Conservation (phyloP, 2,797 vertebrate genomes). For the Sylvilagus floridanus region DNA sequence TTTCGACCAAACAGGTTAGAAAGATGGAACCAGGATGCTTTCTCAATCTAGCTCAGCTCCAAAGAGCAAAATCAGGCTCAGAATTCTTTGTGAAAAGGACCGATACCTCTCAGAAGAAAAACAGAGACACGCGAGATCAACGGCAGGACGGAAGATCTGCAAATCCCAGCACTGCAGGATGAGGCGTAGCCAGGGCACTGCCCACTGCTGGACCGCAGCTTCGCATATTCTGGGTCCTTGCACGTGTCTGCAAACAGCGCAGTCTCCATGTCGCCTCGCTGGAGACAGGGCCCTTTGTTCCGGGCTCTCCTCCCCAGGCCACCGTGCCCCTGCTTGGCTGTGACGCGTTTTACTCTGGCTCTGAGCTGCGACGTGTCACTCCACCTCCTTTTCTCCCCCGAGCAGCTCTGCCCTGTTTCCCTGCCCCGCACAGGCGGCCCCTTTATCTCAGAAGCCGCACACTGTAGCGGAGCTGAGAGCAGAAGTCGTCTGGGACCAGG, state of each 20-base stretch:
- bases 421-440: conserved; percentile 49
- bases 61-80: conserved; percentile 29
- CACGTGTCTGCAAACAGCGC: not conserved
- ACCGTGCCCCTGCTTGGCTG: not conserved
- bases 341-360: conserved; percentile 16
- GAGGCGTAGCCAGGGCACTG: not conserved
- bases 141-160: conserved; percentile 42
- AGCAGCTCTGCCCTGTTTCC: conserved; percentile 46
- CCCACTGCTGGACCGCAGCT: not conserved
- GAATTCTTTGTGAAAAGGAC: conserved; percentile 55
- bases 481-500: not conserved
- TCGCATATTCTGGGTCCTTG: conserved; percentile 42
- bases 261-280: conserved; percentile 7
- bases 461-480: conserved; percentile 60
- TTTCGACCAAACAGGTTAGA: conserved; percentile 45
- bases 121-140: conserved; percentile 50
- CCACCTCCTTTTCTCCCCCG: not conserved
- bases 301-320: too few relatives aligned
- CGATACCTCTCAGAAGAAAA: conserved; percentile 72
- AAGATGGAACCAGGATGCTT: not conserved
- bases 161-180: conserved; percentile 47
- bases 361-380: conserved; percentile 48
- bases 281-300: not conserved
- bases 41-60: not conserved
- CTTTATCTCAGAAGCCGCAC: conserved; percentile 64